phyloP scores from a whole-genome alignment of 2,113 vertebrate species.

The Calidris pygmaea region DNA sequence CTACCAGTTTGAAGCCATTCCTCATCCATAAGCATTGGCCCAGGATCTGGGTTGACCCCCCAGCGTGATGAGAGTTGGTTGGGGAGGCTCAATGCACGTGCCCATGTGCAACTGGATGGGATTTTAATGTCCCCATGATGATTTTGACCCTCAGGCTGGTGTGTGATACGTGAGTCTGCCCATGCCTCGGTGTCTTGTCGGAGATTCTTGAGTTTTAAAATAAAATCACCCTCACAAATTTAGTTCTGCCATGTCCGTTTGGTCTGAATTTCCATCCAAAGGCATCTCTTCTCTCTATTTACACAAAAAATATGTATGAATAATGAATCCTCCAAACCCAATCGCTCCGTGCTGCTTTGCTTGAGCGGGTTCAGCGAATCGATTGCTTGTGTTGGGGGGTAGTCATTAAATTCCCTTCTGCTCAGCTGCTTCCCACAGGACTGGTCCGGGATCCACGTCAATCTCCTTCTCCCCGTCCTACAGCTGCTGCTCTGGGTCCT shows the following conservation, averaged over 20 bases:
- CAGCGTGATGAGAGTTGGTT: neutral
- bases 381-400: slow-evolving; percentile 70
- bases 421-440: slow-evolving; percentile 76
- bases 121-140: neutral
- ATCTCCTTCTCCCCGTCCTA: slow-evolving; percentile 77
- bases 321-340: neutral
- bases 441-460: slow-evolving; percentile 69
- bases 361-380: slow-evolving; percentile 74
- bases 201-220: neutral
- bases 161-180: rapidly evolving
- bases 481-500: slow-evolving; percentile 80
- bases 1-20: neutral
- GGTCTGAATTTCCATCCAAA: neutral
- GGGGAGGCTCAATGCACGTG: rapidly evolving
- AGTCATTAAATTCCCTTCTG: slow-evolving; percentile 72
- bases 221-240: neutral
- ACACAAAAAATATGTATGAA: neutral
- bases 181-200: rapidly evolving
- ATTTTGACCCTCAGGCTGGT: too few relatives aligned
- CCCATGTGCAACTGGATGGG: neutral
- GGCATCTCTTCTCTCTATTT: neutral
- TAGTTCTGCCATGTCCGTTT: neutral
- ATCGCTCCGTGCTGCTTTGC: slow-evolving; percentile 24
- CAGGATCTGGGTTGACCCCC: too few relatives aligned
- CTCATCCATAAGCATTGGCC: neutral